Percentiles rank a stretch among this genome's conserved stretches.
Evolutionary conservation across 2,888 invertebrate species (phyloP).

Genomic region (Scotopteryx bipunctaria): DNA sequence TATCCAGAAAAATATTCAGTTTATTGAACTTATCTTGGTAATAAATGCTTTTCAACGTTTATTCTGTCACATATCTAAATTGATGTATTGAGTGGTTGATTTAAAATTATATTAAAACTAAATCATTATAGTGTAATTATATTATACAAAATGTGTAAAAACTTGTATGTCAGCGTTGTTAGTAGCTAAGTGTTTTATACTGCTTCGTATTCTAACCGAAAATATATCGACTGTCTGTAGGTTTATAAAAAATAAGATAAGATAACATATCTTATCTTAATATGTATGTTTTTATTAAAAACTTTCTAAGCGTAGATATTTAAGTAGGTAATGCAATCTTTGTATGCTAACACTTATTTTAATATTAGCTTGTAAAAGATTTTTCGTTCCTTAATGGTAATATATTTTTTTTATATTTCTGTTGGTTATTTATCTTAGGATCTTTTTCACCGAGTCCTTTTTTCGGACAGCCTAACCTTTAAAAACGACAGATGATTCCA

Average conservation of each 20-base stretch:
- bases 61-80: constrained; percentile 20
- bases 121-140: constrained; percentile 7
- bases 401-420: constrained; percentile 34
- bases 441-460: constrained; percentile 1
- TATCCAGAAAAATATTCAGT: neutral
- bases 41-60: neutral
- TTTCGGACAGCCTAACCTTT: neutral
- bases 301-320: constrained; percentile 33
- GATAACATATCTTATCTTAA: constrained; percentile 23
- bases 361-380: constrained; percentile 25
- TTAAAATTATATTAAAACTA: neutral
- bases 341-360: constrained; percentile 27
- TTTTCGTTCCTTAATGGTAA: constrained; percentile 33
- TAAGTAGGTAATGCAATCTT: constrained; percentile 33
- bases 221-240: constrained; percentile 39
- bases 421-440: constrained; percentile 28
- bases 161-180: constrained; percentile 32
- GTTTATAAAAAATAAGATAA: constrained; percentile 31
- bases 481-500: neutral
- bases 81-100: constrained; percentile 11
- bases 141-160: constrained; percentile 26
- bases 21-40: constrained; percentile 6
- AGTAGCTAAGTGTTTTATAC: constrained; percentile 34
- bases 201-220: constrained; percentile 32
- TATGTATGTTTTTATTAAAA: constrained; percentile 23